These are phyloP conservation scores for Plutella xylostella DNA, from an alignment of 2,888 invertebrate species.

Conservation along the genomic window DNA sequence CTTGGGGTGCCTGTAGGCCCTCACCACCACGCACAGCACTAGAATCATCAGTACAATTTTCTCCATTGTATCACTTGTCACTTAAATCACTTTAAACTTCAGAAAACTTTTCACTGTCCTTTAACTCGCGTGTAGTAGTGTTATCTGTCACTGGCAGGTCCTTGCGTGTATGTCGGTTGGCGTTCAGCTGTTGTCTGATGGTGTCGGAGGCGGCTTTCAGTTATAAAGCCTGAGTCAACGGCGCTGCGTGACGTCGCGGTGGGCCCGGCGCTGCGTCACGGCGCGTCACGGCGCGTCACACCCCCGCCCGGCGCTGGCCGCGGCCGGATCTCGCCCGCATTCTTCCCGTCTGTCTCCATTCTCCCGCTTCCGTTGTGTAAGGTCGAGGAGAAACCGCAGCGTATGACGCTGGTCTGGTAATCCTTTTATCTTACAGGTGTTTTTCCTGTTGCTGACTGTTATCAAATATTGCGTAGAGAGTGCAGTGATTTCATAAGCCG, in stretches of 20 bases:
- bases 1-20: conserved; percentile 39
- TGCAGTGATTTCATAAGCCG: too few species aligned
- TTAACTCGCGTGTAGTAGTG: conserved; percentile 15
- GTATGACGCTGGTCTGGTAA: too few species aligned
- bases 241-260: conserved; percentile 29
- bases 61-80: conserved; percentile 33
- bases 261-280: conserved; percentile 8
- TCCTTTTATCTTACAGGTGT: too few species aligned
- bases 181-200: conserved; percentile 44
- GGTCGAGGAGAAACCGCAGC: too few species aligned
- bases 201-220: conserved; percentile 31
- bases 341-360: too few species aligned
- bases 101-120: background rate
- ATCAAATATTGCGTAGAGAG: too few species aligned
- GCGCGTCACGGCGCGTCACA: background rate
- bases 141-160: conserved; percentile 16
- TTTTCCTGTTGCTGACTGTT: too few species aligned
- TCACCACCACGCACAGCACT: conserved; percentile 36
- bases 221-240: conserved; percentile 52
- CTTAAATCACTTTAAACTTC: conserved; percentile 22
- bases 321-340: too few species aligned
- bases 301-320: too few species aligned
- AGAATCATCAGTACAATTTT: conserved; percentile 37
- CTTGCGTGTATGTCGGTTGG: conserved; percentile 33
- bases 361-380: too few species aligned